These are phyloP conservation scores for Turritopsis dohrnii DNA, from an alignment of 30 jellyfish, hydroid and myxozoan species.

Conservation along the genomic window DNA sequence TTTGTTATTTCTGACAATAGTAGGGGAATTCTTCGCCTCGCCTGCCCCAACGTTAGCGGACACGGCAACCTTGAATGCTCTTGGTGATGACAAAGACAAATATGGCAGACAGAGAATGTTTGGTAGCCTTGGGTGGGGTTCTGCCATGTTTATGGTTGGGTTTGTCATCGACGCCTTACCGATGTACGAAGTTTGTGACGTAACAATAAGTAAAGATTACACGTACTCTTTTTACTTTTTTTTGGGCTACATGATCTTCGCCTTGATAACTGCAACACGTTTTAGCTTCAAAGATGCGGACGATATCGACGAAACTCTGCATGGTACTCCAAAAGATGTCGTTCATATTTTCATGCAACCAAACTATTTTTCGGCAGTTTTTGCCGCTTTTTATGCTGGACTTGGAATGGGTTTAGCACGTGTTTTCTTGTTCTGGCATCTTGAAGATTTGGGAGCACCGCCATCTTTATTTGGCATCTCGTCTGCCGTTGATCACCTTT, in stretches of 20 bases:
- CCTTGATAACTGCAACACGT: constrained; percentile 69
- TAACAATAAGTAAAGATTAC: constrained; percentile 82
- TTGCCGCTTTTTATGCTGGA: constrained; percentile 98
- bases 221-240: constrained; percentile 88
- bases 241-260: constrained; percentile 80
- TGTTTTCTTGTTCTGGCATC: constrained; percentile 93
- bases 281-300: constrained; percentile 60
- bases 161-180: constrained; percentile 92
- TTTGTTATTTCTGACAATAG: constrained; percentile 75
- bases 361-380: constrained; percentile 52
- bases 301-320: constrained; percentile 40
- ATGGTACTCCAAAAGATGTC: constrained; percentile 81
- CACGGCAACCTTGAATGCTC: constrained; percentile 86
- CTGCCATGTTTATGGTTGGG: constrained; percentile 97
- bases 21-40: constrained; percentile 97
- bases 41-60: constrained; percentile 99
- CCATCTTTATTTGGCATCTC: constrained; percentile 95
- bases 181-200: constrained; percentile 83
- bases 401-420: constrained; percentile 99
- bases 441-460: constrained; percentile 99
- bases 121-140: constrained; percentile 99
- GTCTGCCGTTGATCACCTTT: constrained; percentile 91
- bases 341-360: constrained; percentile 52
- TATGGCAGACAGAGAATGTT: constrained; percentile 98
- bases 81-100: constrained; percentile 86